Conservation (phyloP, 2,797 vertebrate genomes). For the Rhynchonycteris naso region DNA sequence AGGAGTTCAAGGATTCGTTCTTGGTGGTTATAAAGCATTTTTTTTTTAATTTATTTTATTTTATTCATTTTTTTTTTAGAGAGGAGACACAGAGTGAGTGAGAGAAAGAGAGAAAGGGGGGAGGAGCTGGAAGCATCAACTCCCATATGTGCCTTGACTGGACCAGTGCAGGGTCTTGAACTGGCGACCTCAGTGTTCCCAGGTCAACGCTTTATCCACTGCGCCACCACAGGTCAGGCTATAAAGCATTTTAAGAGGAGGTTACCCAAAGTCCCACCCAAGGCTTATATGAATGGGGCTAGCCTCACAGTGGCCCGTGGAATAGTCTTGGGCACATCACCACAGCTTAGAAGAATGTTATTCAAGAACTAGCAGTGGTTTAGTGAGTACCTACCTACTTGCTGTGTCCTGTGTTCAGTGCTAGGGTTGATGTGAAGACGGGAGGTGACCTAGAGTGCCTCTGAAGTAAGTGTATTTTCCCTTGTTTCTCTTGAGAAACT, state of each 20-base stretch:
- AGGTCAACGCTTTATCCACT: too few relatives aligned
- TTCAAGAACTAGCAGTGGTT: not conserved
- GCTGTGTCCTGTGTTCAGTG: not conserved
- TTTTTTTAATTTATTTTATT: too few relatives aligned
- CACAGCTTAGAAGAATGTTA: not conserved
- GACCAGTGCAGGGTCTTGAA: too few relatives aligned
- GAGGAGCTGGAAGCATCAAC: too few relatives aligned
- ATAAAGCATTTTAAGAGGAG: constrained; percentile 4
- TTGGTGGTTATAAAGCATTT: not conserved
- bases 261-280: not conserved
- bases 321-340: not conserved
- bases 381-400: not conserved
- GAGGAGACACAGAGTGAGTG: too few relatives aligned
- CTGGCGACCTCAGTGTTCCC: too few relatives aligned
- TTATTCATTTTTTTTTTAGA: too few relatives aligned
- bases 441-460: not conserved
- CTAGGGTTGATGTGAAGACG: not conserved
- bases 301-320: not conserved
- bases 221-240: too few relatives aligned
- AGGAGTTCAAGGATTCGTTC: not conserved
- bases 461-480: not conserved
- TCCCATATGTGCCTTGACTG: too few relatives aligned
- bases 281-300: not conserved
- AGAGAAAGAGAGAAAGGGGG: too few relatives aligned
- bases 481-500: not conserved